Evolutionary conservation across 2,797 vertebrate genomes (phyloP).

Genomic region (Esox lucius): DNA sequence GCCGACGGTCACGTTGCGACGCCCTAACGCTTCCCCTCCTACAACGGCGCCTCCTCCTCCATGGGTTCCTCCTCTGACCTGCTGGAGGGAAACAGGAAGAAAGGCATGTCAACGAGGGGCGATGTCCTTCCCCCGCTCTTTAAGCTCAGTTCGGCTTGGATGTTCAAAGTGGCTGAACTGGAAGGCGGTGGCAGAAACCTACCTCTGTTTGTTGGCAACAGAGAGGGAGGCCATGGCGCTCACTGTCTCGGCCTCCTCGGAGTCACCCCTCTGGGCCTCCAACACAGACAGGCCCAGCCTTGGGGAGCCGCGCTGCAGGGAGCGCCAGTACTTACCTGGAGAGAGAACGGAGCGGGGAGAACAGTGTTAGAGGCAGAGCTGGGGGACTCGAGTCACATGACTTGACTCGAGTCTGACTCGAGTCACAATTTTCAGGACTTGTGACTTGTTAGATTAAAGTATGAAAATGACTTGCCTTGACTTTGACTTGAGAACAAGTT

Average conservation of each 20-base stretch:
- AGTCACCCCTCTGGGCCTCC: conserved; percentile 90
- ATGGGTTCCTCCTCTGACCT: conserved; percentile 92
- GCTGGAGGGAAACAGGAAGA: conserved; percentile 13
- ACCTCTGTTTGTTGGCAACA: conserved; percentile 88
- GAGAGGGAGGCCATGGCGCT: conserved; percentile 97
- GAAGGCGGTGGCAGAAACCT: background rate
- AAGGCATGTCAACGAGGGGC: background rate
- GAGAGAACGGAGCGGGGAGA: background rate
- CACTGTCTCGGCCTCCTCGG: conserved; percentile 91
- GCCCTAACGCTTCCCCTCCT: conserved; percentile 63
- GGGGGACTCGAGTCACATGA: no score
- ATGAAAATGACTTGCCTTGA: no score
- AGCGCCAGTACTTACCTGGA: conserved; percentile 92
- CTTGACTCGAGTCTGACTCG: no score
- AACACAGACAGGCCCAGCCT: conserved; percentile 82
- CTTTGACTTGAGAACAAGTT: no score
- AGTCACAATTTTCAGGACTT: no score
- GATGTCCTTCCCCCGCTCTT: no score
- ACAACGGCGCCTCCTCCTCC: conserved; percentile 95
- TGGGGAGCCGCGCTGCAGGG: conserved; percentile 77
- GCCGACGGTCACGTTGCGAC: conserved; percentile 62
- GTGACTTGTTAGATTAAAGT: no score
- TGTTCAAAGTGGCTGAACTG: background rate
- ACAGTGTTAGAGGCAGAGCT: background rate
- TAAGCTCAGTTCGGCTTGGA: no score